Base-by-base conservation (phyloP, 2,797 vertebrate genomes). In the Numenius phaeopus region DNA sequence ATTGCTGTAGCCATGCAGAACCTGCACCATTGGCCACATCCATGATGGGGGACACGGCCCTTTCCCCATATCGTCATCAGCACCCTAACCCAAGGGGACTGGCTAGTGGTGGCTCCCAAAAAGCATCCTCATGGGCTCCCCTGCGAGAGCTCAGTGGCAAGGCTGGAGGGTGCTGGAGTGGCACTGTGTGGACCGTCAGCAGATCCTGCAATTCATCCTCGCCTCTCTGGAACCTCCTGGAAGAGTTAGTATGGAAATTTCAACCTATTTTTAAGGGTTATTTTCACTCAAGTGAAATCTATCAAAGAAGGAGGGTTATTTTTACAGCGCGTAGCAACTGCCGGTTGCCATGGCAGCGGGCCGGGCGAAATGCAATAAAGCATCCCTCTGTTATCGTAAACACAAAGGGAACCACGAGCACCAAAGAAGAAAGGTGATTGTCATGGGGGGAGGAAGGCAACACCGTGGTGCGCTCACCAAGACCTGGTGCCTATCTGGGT, bases 231-330 rank as follows among this genome's bases (percentile, higher is more conserved):
- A 97, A 97, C 97, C 96, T 98, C 95, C 96, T 92, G 82, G 95
- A 98, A 98, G 98, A 98, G 97, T 98, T 97, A 97, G 97, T 98
- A 98, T 98, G 98, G 98, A 98, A 98, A 98, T 98, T 98, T 98
- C 98, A 98, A 98, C 98, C 98, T 98, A 98, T 98, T 98, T 98
- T 98, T 98, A 98, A 98, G 98, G 98, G 98, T 98, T 98, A 98
- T 98, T 98, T 98, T 98, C 98, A 98, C 97, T 98, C 98, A 97
- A 98, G 98, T 97, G 98, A 98, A 98, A 98, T 98, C 98, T 98
- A 98, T 98, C 98, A 98, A 98, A 98, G 98, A 98, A 98, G 97
- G 97, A 98, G 98, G 98, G 98, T 98, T 98, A 98, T 98, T 98
- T 98, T 98, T 98, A 98, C 98, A 98, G 98, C 96, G 90, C 85